Evolutionary conservation across 2,113 vertebrate genomes (phyloP).

Genomic region (Amblyopsis rosae): DNA sequence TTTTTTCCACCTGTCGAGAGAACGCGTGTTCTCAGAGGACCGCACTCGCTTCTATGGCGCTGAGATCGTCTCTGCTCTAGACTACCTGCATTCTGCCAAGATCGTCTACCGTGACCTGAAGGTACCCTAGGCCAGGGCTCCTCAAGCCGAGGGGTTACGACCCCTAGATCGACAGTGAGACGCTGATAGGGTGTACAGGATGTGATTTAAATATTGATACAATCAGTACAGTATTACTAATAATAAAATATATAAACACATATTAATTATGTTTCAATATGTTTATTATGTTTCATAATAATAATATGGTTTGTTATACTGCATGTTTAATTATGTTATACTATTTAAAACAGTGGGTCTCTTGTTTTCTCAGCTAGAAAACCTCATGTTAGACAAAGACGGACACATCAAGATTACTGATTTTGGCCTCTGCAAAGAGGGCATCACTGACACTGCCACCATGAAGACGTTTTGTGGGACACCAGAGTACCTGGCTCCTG

Average conservation of each 20-base stretch:
- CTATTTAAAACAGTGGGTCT: background rate
- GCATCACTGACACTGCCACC: slow-evolving; percentile 94
- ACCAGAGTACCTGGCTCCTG: slow-evolving; percentile 93
- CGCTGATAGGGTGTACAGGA: background rate
- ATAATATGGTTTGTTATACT: too few species aligned
- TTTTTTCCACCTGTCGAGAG: slow-evolving; percentile 99
- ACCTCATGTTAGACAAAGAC: slow-evolving; percentile 90
- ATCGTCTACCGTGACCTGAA: slow-evolving; percentile 96
- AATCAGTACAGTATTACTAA: too few species aligned
- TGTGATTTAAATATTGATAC: too few species aligned
- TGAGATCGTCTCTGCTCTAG: slow-evolving; percentile 94
- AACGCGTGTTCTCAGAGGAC: slow-evolving; percentile 96
- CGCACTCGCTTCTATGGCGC: slow-evolving; percentile 96
- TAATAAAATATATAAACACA: too few species aligned
- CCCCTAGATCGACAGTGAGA: background rate
- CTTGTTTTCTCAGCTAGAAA: slow-evolving; percentile 83
- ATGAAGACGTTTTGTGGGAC: slow-evolving; percentile 99
- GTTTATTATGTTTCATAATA: too few species aligned
- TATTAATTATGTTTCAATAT: too few species aligned
- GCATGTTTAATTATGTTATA: too few species aligned
- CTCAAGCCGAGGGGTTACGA: background rate
- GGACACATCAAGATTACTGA: slow-evolving; percentile 95
- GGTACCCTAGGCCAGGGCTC: slow-evolving; percentile 71
- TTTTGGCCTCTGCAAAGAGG: slow-evolving; percentile 97
- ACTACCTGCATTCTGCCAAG: slow-evolving; percentile 97